A percentile compares a stretch with the other conserved stretches of the same genome.
Conservation (phyloP, 2,113 vertebrate genomes). For the Gymnobelideus leadbeateri region DNA sequence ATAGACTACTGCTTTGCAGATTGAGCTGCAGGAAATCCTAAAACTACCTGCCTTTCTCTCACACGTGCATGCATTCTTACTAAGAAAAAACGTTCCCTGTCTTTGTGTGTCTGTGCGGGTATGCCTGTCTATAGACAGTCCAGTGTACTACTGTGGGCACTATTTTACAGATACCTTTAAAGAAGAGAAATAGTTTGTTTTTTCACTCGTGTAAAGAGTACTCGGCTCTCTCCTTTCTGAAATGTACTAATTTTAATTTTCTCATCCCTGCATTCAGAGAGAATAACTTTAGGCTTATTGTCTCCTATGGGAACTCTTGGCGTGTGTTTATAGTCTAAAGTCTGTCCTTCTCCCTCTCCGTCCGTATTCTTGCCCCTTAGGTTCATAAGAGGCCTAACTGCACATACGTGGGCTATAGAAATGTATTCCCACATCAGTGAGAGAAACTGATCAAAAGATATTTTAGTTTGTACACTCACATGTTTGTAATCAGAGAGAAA, state of each 20-base stretch:
- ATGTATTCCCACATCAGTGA: not conserved
- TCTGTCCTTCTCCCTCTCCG: not conserved
- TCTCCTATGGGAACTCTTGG: slow-evolving; percentile 1
- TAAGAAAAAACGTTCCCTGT: not conserved
- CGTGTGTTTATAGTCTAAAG: not conserved
- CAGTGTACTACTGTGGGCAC: not conserved
- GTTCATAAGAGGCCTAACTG: slow-evolving; percentile 22
- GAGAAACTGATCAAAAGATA: slow-evolving; percentile 1
- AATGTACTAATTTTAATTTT: slow-evolving; percentile 2
- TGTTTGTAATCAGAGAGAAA: slow-evolving; percentile 10
- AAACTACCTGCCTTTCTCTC: not conserved
- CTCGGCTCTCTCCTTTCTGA: not conserved
- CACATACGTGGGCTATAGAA: not conserved
- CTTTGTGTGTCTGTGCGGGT: not conserved
- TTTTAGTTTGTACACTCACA: slow-evolving; percentile 28
- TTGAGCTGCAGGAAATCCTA: slow-evolving; percentile 27
- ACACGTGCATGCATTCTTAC: not conserved
- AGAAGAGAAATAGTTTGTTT: not conserved
- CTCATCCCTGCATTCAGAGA: slow-evolving; percentile 21
- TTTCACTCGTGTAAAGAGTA: not conserved
- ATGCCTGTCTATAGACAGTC: not conserved
- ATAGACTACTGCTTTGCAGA: slow-evolving; percentile 47
- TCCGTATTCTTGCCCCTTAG: slow-evolving; percentile 2
- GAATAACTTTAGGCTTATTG: not conserved
- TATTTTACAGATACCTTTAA: not conserved